These are phyloP conservation scores for Eucera pruinosa DNA, from an alignment of 2,888 invertebrate genomes.

Conservation along the genomic window DNA sequence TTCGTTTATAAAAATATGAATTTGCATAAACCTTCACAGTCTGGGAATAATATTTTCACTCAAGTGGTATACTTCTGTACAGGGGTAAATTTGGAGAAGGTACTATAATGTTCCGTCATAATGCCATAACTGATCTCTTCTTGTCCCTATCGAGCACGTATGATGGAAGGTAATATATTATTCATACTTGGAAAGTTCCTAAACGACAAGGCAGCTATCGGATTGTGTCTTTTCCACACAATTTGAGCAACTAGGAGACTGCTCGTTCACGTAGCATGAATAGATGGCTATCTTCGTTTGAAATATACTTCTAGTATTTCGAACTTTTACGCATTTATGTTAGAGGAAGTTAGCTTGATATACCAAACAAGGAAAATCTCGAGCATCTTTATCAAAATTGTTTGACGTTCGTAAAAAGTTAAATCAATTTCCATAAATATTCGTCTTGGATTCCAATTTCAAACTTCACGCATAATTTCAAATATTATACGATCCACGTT, in stretches of 20 bases:
- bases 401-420: neutral
- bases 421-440: no score
- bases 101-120: slow-evolving; percentile 2
- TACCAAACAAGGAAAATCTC: no score
- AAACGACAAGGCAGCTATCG: slow-evolving; percentile 44
- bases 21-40: no score
- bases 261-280: slow-evolving; percentile 1
- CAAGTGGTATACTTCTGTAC: neutral
- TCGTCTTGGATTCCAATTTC: neutral
- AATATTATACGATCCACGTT: neutral
- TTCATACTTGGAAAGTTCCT: slow-evolving; percentile 60
- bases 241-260: slow-evolving; percentile 45
- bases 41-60: neutral
- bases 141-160: slow-evolving; percentile 31
- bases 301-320: neutral
- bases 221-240: slow-evolving; percentile 47
- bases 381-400: neutral
- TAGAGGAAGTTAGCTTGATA: neutral
- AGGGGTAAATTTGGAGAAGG: neutral
- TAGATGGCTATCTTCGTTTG: neutral
- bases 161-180: slow-evolving; percentile 63
- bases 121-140: slow-evolving; percentile 32
- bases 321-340: neutral
- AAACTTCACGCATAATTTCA: neutral
- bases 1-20: no score